A percentile compares a stretch with the other conserved stretches of the same genome.
phyloP scores from a whole-genome alignment of 2,888 invertebrate species.

The Mesorhabditis spiculigera region DNA sequence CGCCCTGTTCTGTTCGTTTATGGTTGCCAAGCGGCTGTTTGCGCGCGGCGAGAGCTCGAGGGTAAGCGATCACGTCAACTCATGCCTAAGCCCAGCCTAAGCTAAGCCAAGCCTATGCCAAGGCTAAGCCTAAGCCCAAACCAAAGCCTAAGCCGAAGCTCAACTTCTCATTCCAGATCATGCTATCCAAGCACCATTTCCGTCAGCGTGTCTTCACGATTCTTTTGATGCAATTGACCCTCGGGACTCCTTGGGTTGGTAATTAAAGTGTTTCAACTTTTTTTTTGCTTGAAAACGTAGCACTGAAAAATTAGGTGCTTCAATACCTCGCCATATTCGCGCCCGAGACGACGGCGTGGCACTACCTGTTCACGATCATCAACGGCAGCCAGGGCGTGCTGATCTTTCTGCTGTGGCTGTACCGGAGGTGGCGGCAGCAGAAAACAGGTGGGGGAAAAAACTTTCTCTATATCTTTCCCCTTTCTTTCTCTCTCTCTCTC shows the following conservation, averaged over 20 bases:
- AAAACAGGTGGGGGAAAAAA: background rate
- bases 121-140: background rate
- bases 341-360: slow-evolving; percentile 37
- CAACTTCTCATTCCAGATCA: background rate
- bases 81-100: background rate
- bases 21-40: slow-evolving; percentile 33
- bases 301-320: slow-evolving; percentile 19
- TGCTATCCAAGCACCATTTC: background rate
- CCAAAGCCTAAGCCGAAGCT: background rate
- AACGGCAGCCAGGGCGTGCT: slow-evolving; percentile 41
- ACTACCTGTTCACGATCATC: slow-evolving; percentile 45
- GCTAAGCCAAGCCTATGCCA: background rate
- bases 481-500: background rate
- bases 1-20: slow-evolving; percentile 30
- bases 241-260: slow-evolving; percentile 41
- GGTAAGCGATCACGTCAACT: background rate
- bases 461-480: background rate
- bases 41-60: slow-evolving; percentile 11
- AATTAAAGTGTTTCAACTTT: background rate
- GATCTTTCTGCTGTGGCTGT: slow-evolving; percentile 28
- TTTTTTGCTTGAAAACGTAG: background rate
- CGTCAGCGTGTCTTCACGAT: slow-evolving; percentile 24
- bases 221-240: slow-evolving; percentile 37
- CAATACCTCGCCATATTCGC: slow-evolving; percentile 46
- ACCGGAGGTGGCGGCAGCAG: slow-evolving; percentile 20